Evolutionary conservation across 2,888 invertebrate genomes (phyloP).

Genomic region (Nysson spinosus): DNA sequence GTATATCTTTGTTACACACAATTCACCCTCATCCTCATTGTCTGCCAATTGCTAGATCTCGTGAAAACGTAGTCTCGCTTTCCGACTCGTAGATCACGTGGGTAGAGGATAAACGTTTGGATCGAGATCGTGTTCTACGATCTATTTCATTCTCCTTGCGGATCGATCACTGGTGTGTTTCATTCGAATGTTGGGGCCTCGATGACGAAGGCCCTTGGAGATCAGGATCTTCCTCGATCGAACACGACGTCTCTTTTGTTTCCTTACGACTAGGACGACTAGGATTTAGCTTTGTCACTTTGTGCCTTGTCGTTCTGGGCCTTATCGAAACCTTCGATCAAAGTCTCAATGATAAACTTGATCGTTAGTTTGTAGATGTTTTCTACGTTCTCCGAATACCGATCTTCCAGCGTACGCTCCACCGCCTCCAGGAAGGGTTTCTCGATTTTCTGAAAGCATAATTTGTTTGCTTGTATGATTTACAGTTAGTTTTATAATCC

Average conservation of each 20-base stretch:
- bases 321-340: conserved; percentile 87
- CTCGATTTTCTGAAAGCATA: conserved; percentile 88
- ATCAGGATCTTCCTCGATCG: conserved; percentile 9
- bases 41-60: background rate
- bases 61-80: too few species aligned
- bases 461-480: background rate
- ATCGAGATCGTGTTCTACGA: conserved; percentile 20
- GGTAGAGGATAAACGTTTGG: conserved; percentile 5
- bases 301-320: conserved; percentile 76
- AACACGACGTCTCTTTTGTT: conserved; percentile 1
- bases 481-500: too few species aligned
- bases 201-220: background rate
- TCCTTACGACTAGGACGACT: conserved; percentile 49
- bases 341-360: conserved; percentile 90
- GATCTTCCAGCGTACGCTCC: conserved; percentile 89
- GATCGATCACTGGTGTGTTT: conserved; percentile 14
- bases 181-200: background rate
- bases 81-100: background rate
- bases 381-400: conserved; percentile 93
- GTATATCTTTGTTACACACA: too few species aligned
- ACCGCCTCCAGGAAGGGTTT: conserved; percentile 93
- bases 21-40: too few species aligned
- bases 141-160: background rate
- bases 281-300: conserved; percentile 57
- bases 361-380: conserved; percentile 93